Base-by-base conservation (phyloP, 2,888 invertebrate species). In the Pocota personata region DNA sequence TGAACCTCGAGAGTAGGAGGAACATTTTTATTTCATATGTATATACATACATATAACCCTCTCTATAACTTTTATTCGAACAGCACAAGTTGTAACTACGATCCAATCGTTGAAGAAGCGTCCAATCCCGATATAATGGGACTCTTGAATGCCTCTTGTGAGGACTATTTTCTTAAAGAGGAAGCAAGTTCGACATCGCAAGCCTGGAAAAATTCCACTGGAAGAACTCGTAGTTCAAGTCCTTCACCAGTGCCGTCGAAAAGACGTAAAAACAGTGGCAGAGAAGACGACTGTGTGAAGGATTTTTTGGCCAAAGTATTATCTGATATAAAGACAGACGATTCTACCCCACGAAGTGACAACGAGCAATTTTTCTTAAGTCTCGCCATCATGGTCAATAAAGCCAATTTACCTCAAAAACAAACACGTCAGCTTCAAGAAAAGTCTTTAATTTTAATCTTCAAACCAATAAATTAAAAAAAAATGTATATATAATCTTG, bases 361-460 rank as follows among this genome's bases (percentile, higher is more conserved):
- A 78, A 27, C 16, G 62, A 78, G 8, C 7, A 35, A 8, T 62
- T 71, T 43, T 71, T 78, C 62, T 12, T 19, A 16, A 35, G 12
- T 4, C 43, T 78, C 0, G 30, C 69, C 24, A 43, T 8, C 10
- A 78, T 69, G 69, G 16, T 78, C 2, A 43, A 24, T 2, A 46
- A 19, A 6, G 78, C 69, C n/a, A 69, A 78, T 19, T 62, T 78
- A 14, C 35, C 69, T 12, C n/a, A 37, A 12, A 7, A 40, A n/a
- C 40, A 69, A 32, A 62, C 55, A 27, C 60, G 78, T 4, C 62
- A 62, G 27, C 16, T 78, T 8, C 78, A 78, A 50, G 55, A 1
- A 60, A 50, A 35, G 1, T 78, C 3, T 71, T 78, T 5, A 78
- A 71, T 62, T 24, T 78, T 16, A n/a, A n/a, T n/a, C n/a, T n/a